Evolutionary conservation across 2,888 invertebrate genomes (phyloP), one percentile per base, ranked within the genome.

Genomic region (Microctonus aethiopoides): DNA sequence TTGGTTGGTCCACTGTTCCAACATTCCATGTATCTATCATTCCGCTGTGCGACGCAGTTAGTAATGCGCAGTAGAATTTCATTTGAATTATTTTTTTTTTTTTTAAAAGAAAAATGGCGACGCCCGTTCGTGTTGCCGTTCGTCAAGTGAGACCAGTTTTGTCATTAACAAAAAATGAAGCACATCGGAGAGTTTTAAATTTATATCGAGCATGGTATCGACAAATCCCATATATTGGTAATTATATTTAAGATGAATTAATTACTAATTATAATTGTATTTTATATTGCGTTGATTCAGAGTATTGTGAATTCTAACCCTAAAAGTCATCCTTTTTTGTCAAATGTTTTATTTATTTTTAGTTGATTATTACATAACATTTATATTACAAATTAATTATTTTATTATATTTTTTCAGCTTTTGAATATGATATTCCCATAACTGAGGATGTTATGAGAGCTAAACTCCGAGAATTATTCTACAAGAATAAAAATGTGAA

Each of bases 171-270:
- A 88, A 88, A 54, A 89, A 87, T 3, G 97, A 98, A 86, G 96
- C 97, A 0, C 91, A 91, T 79, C 90, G 90, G 82, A 91, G 97
- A 85, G 97, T 95, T 0, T 84, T 97, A 9, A 94, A 92, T 86
- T 89, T 98, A 68, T 98, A 98, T 87, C 96, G 94, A 88, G 93
- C 96, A 68, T 98, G 98, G 97, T 95, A 94, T 87, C 92, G 97
- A 76, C 95, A 97, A 87, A 89, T 97, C 72, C 97, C 97, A 7
- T 93, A 92, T 85, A 90, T 97, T 81, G 92, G 97, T 96, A 89
- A 89, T 91, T 89, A 74, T 56, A 34, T 78, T 81, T 63, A 66
- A 73, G 73, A 16, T 5, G n/a, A n/a, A n/a, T n/a, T n/a, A n/a
- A n/a, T n/a, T n/a, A n/a, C 20, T 46, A 32, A 22, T 9, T n/a